Conservation (phyloP, 2,113 vertebrate genomes). For the Furnarius figulus region DNA sequence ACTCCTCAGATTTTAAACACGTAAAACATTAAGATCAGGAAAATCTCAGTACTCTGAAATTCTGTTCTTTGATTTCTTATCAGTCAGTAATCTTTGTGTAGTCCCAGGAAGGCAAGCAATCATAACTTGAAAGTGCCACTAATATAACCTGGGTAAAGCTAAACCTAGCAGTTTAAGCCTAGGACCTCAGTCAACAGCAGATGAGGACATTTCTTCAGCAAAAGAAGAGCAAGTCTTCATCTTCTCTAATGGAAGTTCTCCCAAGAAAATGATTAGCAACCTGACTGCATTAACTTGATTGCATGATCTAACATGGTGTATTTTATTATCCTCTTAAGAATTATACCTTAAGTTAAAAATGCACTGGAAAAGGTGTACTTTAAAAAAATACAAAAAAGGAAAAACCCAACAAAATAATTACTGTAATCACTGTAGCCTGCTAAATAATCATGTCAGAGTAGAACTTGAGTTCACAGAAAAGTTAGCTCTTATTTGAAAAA, state of each 20-base stretch:
- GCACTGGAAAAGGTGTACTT: background rate
- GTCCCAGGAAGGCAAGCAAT: slow-evolving; percentile 13
- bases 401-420: background rate
- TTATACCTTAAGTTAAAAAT: background rate
- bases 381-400: background rate
- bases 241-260: background rate
- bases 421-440: background rate
- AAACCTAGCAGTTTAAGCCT: background rate
- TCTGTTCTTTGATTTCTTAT: slow-evolving; percentile 41
- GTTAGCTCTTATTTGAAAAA: background rate
- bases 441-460: background rate
- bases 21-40: slow-evolving; percentile 32
- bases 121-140: slow-evolving; percentile 20
- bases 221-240: background rate
- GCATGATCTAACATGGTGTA: background rate
- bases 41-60: slow-evolving; percentile 36
- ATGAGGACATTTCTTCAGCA: background rate
- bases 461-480: background rate
- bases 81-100: background rate
- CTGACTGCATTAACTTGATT: slow-evolving; percentile 7
- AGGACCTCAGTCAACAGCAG: background rate
- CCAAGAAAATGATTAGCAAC: background rate
- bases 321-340: slow-evolving; percentile 25
- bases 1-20: slow-evolving; percentile 5
- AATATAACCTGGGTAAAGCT: background rate